Evolutionary conservation across 2,113 vertebrate species (phyloP).

Genomic region (Xyrauchen texanus): DNA sequence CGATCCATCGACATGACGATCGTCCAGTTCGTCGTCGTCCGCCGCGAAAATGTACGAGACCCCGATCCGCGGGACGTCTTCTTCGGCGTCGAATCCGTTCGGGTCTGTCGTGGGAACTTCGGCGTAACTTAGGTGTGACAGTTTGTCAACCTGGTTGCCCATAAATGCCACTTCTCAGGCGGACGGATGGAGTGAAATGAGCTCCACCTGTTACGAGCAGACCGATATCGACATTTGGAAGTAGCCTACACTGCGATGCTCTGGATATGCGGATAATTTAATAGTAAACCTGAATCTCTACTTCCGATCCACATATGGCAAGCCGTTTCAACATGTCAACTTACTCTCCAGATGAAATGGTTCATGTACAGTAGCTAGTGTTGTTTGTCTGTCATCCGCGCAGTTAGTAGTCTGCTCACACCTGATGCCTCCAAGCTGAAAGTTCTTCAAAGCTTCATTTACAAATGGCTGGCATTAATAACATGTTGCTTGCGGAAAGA

Average conservation of each 20-base stretch:
- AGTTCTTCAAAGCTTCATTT: conserved; percentile 1
- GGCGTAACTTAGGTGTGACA: conserved; percentile 94
- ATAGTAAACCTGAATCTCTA: no score
- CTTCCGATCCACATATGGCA: no score
- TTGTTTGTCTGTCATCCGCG: neutral
- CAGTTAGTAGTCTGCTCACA: neutral
- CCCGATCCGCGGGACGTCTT: conserved; percentile 87
- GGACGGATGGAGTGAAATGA: neutral
- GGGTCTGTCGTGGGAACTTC: conserved; percentile 96
- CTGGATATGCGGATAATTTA: no score
- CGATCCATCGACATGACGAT: conserved; percentile 61
- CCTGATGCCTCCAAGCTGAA: conserved; percentile 15
- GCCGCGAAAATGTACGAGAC: conserved; percentile 96
- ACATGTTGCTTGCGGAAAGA: neutral
- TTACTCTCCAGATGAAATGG: neutral
- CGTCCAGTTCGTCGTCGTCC: conserved; percentile 86
- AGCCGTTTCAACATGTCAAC: no score
- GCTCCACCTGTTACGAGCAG: conserved; percentile 64
- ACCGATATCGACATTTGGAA: neutral
- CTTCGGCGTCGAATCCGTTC: conserved; percentile 85
- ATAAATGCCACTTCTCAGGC: conserved; percentile 73
- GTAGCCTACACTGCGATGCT: neutral
- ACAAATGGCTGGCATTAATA: no score
- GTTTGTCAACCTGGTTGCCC: conserved; percentile 96
- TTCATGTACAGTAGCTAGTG: neutral